These are phyloP conservation scores for Onychomys leucogaster DNA, from an alignment of 2,797 vertebrate genomes.

Conservation along the genomic window DNA sequence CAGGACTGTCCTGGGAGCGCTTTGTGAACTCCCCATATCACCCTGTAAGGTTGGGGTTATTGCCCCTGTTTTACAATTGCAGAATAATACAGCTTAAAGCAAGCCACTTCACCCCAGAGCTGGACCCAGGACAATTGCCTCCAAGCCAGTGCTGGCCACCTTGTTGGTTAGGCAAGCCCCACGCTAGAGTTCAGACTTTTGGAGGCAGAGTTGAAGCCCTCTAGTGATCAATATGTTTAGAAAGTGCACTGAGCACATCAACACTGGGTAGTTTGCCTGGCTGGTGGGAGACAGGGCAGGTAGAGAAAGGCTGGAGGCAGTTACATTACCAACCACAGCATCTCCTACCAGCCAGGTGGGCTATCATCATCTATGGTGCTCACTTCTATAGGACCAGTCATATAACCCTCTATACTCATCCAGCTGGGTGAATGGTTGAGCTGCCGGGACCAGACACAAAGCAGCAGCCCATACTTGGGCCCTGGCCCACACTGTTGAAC, in stretches of 20 bases:
- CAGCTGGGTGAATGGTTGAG: not conserved
- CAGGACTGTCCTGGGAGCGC: too few relatives aligned
- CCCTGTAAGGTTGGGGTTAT: too few relatives aligned
- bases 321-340: not conserved
- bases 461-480: too few relatives aligned
- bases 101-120: not conserved
- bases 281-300: not conserved
- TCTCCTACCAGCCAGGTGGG: not conserved
- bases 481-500: not conserved
- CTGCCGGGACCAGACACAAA: not conserved
- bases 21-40: not conserved
- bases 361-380: not conserved
- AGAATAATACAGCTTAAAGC: not conserved
- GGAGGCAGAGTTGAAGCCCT: not conserved
- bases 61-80: not conserved
- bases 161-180: accelerated
- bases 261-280: not conserved
- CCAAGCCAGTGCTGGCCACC: not conserved
- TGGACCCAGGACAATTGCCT: not conserved
- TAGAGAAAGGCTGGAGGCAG: not conserved
- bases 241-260: accelerated
- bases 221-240: not conserved
- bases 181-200: not conserved
- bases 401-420: not conserved
- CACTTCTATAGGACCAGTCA: not conserved